Conservation (phyloP, 2,113 vertebrate genomes). For the Strix uralensis region DNA sequence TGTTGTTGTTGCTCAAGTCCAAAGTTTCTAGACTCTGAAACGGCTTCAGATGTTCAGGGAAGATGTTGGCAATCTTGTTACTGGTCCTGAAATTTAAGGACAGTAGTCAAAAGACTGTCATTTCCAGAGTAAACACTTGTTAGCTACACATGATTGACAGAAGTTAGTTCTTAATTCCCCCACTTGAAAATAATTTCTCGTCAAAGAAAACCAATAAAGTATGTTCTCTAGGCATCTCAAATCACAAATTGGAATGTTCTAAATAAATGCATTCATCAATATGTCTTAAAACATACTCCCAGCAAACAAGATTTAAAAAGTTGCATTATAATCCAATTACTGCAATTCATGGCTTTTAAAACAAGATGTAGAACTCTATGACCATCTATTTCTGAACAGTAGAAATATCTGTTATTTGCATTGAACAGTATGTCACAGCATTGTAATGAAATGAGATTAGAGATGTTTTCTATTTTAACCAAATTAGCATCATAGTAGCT, state of each 20-base stretch:
- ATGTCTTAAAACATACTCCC: not conserved
- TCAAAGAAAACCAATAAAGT: not conserved
- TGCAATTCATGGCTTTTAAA: not conserved
- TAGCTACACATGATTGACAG: not conserved
- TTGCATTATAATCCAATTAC: not conserved
- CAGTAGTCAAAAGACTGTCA: not conserved
- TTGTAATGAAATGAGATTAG: not conserved
- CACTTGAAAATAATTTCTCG: not conserved
- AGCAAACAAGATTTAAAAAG: not conserved
- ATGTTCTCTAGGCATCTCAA: not conserved
- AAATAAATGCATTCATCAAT: not conserved
- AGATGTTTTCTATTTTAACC: not conserved
- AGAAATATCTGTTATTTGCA: not conserved
- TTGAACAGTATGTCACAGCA: not conserved
- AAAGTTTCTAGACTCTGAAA: constrained; percentile 87
- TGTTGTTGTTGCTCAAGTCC: constrained; percentile 92
- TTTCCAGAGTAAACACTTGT: not conserved
- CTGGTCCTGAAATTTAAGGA: constrained; percentile 83
- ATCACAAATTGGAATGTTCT: not conserved
- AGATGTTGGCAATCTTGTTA: constrained; percentile 85
- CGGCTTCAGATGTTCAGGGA: constrained; percentile 78
- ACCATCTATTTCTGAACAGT: not conserved
- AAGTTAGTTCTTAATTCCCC: not conserved
- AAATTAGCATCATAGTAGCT: not conserved
- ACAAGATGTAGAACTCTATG: not conserved